Conservation (phyloP, 2,113 vertebrate species). For the Tetrax tetrax region DNA sequence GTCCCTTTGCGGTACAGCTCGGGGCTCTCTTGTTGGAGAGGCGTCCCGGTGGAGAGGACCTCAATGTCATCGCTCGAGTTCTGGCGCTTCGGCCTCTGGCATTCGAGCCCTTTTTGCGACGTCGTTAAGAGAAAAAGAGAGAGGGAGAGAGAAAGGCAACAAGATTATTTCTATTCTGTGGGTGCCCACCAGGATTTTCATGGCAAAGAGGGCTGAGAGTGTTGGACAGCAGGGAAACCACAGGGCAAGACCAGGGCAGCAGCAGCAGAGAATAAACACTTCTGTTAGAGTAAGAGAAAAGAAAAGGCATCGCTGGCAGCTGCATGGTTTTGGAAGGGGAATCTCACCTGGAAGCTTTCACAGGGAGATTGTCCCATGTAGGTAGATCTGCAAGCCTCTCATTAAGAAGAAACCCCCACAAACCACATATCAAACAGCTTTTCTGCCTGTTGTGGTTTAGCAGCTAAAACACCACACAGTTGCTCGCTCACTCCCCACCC, state of each 20-base stretch:
- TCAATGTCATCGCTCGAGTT: conserved; percentile 89
- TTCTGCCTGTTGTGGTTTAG: neutral
- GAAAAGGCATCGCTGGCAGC: too few relatives aligned
- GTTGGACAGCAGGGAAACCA: rapidly evolving
- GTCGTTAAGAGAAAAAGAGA: neutral
- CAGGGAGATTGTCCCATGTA: neutral
- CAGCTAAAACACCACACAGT: too few relatives aligned
- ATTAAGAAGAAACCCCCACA: neutral
- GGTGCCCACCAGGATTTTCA: rapidly evolving
- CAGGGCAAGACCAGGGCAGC: rapidly evolving
- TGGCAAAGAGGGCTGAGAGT: rapidly evolving
- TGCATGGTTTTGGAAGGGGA: neutral
- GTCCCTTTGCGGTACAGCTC: conserved; percentile 95
- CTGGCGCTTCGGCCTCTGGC: conserved; percentile 89
- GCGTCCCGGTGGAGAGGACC: conserved; percentile 88
- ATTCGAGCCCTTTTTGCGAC: conserved; percentile 83
- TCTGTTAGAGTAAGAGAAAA: neutral
- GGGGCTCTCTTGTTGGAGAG: conserved; percentile 86
- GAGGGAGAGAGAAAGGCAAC: neutral
- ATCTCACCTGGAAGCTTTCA: neutral
- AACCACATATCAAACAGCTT: rapidly evolving
- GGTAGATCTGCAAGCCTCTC: neutral
- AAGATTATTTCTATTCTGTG: neutral
- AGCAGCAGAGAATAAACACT: neutral
- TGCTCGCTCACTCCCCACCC: too few relatives aligned